A percentile compares a stretch with the other conserved stretches of the same genome.
Conservation (phyloP, 30 jellyfish, hydroid and myxozoan species). For the Sanderia malayensis region DNA sequence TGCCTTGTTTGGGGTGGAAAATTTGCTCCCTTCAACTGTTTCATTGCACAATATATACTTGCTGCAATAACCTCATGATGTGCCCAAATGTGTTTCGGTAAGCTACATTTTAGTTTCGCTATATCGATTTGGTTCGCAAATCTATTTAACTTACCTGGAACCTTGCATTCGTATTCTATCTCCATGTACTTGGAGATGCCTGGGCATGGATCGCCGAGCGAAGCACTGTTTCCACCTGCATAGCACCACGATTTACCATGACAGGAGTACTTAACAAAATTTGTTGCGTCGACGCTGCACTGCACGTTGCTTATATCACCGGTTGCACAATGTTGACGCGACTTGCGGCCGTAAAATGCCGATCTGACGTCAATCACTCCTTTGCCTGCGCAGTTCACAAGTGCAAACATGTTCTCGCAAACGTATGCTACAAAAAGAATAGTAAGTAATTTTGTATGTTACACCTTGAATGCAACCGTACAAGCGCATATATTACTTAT, state of each 20-base stretch:
- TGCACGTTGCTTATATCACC: constrained; percentile 43
- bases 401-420: constrained; percentile 6
- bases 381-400: constrained; percentile 26
- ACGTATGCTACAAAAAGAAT: constrained; percentile 3
- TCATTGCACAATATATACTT: too few relatives aligned
- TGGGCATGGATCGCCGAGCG: constrained; percentile 42
- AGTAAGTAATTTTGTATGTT: too few relatives aligned
- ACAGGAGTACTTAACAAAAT: background rate
- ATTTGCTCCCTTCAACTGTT: too few relatives aligned
- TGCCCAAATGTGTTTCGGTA: too few relatives aligned
- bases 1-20: too few relatives aligned
- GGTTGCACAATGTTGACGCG: constrained; percentile 3
- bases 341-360: constrained; percentile 47
- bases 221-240: constrained; percentile 14
- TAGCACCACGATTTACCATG: constrained; percentile 7
- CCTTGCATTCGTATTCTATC: constrained; percentile 23
- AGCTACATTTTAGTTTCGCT: too few relatives aligned
- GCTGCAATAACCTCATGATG: too few relatives aligned
- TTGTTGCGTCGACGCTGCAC: constrained; percentile 13
- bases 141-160: too few relatives aligned
- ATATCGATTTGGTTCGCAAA: too few relatives aligned
- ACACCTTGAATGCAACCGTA: too few relatives aligned
- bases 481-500: too few relatives aligned
- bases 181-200: constrained; percentile 42
- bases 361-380: constrained; percentile 22